Conservation (phyloP, 2,888 invertebrate species). For the Entomobrya multifasciata region DNA sequence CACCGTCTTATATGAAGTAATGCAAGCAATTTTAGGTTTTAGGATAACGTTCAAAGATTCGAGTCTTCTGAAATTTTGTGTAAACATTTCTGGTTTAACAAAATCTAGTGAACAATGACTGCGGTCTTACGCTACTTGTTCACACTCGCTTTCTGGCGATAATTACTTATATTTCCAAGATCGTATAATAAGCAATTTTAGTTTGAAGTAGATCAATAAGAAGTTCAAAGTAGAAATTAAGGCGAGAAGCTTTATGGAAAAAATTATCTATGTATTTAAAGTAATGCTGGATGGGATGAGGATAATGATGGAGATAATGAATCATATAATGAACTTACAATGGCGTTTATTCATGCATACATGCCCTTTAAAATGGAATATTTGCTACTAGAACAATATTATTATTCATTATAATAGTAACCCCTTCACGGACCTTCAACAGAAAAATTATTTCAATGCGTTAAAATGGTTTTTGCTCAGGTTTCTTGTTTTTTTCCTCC, state of each 20-base stretch:
- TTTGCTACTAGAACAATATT: background rate
- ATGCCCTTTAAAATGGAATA: conserved; percentile 55
- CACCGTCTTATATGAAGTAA: background rate
- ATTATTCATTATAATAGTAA: conserved; percentile 5
- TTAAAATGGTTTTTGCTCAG: conserved; percentile 62
- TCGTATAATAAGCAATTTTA: conserved; percentile 29
- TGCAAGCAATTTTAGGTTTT: conserved; percentile 27
- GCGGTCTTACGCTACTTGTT: too few species aligned
- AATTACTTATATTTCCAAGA: too few species aligned
- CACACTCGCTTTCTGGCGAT: too few species aligned
- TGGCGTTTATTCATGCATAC: conserved; percentile 3
- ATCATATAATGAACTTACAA: background rate
- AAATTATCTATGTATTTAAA: conserved; percentile 27
- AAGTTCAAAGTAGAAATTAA: conserved; percentile 57
- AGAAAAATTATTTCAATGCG: conserved; percentile 60
- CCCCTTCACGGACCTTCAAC: conserved; percentile 52
- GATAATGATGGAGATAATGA: background rate
- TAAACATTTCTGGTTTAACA: too few species aligned
- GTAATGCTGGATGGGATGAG: background rate
- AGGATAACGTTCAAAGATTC: too few species aligned
- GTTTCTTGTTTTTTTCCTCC: conserved; percentile 63
- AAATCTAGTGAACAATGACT: too few species aligned
- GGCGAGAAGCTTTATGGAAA: conserved; percentile 48
- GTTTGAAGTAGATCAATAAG: conserved; percentile 29
- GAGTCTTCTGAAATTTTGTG: too few species aligned